Conservation (phyloP, 2,797 vertebrate genomes). For the Tadarida brasiliensis region DNA sequence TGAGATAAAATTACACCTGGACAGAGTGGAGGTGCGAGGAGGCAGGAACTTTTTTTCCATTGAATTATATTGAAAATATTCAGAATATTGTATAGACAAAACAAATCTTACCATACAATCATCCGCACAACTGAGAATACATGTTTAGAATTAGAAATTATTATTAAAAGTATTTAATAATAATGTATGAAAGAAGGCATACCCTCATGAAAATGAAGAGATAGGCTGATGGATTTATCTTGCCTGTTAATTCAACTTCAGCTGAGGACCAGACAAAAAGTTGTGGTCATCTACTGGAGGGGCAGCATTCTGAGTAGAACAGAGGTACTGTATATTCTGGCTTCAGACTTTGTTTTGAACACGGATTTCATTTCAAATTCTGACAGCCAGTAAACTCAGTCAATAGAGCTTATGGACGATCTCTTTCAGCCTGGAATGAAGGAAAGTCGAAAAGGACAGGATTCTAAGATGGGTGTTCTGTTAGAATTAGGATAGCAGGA, state of each 20-base stretch:
- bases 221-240: background rate
- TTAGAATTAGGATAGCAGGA: background rate
- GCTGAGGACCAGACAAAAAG: conserved; percentile 6
- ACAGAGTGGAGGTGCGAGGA: background rate
- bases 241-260: conserved; percentile 14
- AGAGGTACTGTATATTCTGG: background rate
- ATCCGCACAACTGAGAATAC: background rate
- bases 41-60: background rate
- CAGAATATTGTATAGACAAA: conserved; percentile 47
- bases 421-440: conserved; percentile 28
- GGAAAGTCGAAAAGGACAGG: conserved; percentile 7
- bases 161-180: background rate
- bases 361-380: conserved; percentile 67
- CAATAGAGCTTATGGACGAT: conserved; percentile 25
- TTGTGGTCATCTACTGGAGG: background rate
- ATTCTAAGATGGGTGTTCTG: background rate
- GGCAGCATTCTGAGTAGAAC: background rate
- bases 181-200: background rate
- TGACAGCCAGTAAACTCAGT: conserved; percentile 22
- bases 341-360: conserved; percentile 65
- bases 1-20: background rate
- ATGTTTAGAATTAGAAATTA: conserved; percentile 10
- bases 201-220: conserved; percentile 21
- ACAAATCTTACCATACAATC: background rate
- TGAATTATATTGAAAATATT: conserved; percentile 27